Evolutionary conservation across 2,797 vertebrate species (phyloP).

Genomic region (Euphonia xanthogaster): DNA sequence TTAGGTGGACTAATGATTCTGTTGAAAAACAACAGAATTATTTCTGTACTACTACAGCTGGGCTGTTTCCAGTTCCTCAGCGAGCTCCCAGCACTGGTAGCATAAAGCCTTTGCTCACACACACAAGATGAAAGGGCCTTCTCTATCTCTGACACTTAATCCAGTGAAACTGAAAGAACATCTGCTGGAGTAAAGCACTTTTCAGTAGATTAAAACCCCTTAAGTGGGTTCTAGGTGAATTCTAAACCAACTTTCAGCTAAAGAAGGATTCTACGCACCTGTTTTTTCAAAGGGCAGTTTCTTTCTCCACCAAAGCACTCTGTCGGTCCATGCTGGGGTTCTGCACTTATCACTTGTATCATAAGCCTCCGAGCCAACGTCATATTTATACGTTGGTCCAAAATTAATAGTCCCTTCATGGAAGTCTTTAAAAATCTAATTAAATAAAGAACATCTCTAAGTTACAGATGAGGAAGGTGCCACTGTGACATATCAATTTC

Average conservation of each 20-base stretch:
- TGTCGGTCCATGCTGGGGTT: conserved; percentile 83
- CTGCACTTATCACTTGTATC: conserved; percentile 84
- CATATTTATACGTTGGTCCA: conserved; percentile 83
- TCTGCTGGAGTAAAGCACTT: background rate
- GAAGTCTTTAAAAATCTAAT: conserved; percentile 82
- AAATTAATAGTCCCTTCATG: conserved; percentile 82
- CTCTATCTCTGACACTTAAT: background rate
- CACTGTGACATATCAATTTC: background rate
- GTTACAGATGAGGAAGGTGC: background rate
- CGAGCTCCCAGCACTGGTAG: background rate
- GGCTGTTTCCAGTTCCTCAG: background rate
- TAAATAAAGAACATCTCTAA: background rate
- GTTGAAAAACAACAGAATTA: background rate
- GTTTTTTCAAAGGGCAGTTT: conserved; percentile 76
- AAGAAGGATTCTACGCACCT: conserved; percentile 39
- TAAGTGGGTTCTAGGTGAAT: background rate
- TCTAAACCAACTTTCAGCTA: background rate
- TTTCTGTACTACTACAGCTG: background rate
- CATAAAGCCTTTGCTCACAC: background rate
- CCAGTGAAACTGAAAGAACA: background rate
- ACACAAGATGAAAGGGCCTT: background rate
- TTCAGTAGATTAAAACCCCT: background rate
- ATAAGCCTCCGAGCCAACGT: conserved; percentile 79
- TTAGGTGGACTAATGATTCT: background rate
- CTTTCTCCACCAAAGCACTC: conserved; percentile 83